phyloP scores from a whole-genome alignment of 2,113 vertebrate species.

The Acrocephalus kingi region DNA sequence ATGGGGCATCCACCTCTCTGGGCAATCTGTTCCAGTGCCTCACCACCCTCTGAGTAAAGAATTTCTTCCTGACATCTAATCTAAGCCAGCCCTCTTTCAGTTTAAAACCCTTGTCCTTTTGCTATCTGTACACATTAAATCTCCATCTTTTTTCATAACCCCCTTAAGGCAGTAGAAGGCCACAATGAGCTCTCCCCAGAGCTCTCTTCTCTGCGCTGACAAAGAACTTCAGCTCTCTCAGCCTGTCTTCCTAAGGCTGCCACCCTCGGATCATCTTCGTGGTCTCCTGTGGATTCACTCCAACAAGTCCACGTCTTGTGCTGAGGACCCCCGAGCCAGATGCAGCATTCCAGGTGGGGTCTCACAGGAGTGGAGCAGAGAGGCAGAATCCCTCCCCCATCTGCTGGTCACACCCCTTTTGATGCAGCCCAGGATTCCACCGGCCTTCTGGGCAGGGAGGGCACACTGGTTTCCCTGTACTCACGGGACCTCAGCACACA shows the following conservation, averaged over 20 bases:
- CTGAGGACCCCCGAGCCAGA: background rate
- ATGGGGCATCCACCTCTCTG: background rate
- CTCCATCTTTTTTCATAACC: background rate
- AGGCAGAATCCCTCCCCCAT: background rate
- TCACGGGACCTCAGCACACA: background rate
- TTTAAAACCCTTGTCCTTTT: background rate
- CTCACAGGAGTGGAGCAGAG: background rate
- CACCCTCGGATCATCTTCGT: accelerated
- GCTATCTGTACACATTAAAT: background rate
- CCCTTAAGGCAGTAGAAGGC: background rate
- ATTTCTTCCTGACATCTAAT: background rate
- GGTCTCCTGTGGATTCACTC: background rate
- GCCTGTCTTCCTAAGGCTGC: background rate
- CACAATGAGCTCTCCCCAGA: background rate
- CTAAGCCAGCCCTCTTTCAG: background rate
- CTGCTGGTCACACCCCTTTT: background rate
- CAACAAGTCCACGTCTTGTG: background rate
- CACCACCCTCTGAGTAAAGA: background rate
- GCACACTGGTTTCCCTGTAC: background rate
- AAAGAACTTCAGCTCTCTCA: background rate
- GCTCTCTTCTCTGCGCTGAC: background rate
- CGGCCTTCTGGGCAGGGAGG: background rate
- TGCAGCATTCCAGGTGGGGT: background rate
- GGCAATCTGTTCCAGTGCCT: background rate
- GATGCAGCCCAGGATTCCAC: background rate